Conservation (phyloP, 2,888 invertebrate species). For the Troides oblongomaculatus region DNA sequence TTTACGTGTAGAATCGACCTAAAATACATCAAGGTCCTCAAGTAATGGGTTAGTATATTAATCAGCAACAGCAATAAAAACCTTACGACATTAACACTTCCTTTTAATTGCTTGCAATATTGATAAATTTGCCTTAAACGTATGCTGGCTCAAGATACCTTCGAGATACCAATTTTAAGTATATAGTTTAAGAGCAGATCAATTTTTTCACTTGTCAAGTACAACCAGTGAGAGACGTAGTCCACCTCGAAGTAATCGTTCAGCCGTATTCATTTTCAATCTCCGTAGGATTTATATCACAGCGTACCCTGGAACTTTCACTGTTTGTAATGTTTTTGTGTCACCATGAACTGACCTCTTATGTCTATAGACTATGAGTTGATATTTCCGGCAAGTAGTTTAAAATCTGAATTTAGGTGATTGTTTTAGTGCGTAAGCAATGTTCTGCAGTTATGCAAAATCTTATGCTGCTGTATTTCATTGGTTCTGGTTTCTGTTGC, state of each 20-base stretch:
- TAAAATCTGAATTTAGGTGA: no score
- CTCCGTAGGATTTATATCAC: conserved; percentile 25
- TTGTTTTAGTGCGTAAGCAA: no score
- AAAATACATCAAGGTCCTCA: conserved; percentile 20
- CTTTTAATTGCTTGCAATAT: conserved; percentile 23
- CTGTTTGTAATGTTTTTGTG: conserved; percentile 19
- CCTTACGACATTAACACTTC: conserved; percentile 13
- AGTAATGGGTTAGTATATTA: conserved; percentile 14
- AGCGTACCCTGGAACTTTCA: conserved; percentile 21
- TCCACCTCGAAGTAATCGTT: conserved; percentile 29
- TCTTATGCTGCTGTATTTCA: no score
- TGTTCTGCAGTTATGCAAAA: no score
- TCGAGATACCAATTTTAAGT: conserved; percentile 15
- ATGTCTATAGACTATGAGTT: conserved; percentile 15
- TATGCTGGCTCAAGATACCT: conserved; percentile 24
- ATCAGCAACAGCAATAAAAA: conserved; percentile 13
- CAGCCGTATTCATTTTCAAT: conserved; percentile 17
- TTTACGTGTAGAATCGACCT: conserved; percentile 5
- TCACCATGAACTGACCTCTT: conserved; percentile 18
- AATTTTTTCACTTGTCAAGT: conserved; percentile 39
- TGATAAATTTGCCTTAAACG: conserved; percentile 23
- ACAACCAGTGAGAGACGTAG: conserved; percentile 35
- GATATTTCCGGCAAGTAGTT: conserved; percentile 13
- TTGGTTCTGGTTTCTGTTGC: no score
- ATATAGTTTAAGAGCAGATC: conserved; percentile 17